Evolutionary conservation across 2,888 invertebrate genomes (phyloP).

Genomic region (Globia sparganii): DNA sequence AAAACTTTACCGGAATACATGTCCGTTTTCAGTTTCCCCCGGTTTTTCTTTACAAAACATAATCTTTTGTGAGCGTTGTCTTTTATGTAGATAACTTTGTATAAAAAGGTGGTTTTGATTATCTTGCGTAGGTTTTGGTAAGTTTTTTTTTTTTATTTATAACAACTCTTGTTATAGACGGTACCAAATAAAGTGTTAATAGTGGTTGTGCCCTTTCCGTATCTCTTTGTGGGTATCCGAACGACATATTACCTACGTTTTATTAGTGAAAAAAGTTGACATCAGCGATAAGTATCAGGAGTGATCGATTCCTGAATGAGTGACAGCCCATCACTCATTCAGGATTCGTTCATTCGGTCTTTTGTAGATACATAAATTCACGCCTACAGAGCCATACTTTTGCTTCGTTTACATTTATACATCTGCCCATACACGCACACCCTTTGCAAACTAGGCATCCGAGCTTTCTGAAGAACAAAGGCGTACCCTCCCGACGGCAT

Average conservation of each 20-base stretch:
- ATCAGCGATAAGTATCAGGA: not conserved
- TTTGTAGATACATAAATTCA: not conserved
- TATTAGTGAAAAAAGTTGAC: not conserved
- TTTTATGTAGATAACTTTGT: not conserved
- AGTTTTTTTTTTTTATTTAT: not conserved
- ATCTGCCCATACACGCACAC: not conserved
- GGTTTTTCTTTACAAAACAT: not conserved
- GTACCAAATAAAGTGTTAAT: not conserved
- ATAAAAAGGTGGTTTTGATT: not conserved
- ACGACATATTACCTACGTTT: no score
- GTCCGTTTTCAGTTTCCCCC: not conserved
- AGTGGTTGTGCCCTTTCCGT: not conserved
- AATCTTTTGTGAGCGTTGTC: not conserved
- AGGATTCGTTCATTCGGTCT: not conserved
- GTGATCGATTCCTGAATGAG: not conserved
- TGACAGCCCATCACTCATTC: not conserved
- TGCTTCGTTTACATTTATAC: not conserved
- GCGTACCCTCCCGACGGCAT: no score
- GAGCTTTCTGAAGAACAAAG: not conserved
- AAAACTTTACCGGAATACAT: constrained; percentile 16
- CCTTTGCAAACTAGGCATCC: not conserved
- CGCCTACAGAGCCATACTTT: not conserved
- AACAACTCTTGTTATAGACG: not conserved
- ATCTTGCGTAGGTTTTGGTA: not conserved
- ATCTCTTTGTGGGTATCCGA: no score